Evolutionary conservation across 1,140 invertebrate species (phyloP).

Genomic region (Harpegnathos saltator): DNA sequence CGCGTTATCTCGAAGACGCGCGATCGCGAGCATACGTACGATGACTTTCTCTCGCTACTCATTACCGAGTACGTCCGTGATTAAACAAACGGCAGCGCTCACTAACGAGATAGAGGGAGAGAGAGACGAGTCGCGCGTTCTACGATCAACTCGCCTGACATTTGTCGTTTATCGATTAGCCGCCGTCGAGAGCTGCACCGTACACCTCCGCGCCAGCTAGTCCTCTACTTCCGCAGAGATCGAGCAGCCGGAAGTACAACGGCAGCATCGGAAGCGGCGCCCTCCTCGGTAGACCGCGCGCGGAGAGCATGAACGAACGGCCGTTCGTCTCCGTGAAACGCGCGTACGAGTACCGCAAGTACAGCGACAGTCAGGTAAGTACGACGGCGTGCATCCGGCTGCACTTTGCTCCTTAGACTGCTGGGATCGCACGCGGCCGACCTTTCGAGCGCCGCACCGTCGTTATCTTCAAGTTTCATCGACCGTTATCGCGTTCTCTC

Average conservation of each 20-base stretch:
- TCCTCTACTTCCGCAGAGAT: slow-evolving; percentile 87
- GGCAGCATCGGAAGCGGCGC: slow-evolving; percentile 82
- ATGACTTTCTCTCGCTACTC: not conserved
- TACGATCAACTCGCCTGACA: slow-evolving; percentile 20
- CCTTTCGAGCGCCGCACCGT: slow-evolving; percentile 23
- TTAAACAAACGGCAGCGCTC: slow-evolving; percentile 1
- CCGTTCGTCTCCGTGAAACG: slow-evolving; percentile 89
- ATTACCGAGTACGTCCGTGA: not conserved
- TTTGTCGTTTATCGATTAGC: slow-evolving; percentile 54
- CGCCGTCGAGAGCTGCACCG: slow-evolving; percentile 71
- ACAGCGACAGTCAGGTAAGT: slow-evolving; percentile 85
- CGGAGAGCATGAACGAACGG: slow-evolving; percentile 86
- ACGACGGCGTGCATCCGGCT: not conserved
- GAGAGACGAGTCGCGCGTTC: slow-evolving; percentile 27
- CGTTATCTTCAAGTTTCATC: not conserved
- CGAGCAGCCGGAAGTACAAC: slow-evolving; percentile 87
- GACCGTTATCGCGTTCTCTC: not conserved
- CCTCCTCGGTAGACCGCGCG: slow-evolving; percentile 78
- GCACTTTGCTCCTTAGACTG: slow-evolving; percentile 17
- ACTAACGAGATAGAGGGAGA: not conserved
- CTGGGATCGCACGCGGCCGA: slow-evolving; percentile 34
- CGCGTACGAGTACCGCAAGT: slow-evolving; percentile 88
- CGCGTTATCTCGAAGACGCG: not conserved
- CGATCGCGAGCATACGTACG: too few relatives aligned
- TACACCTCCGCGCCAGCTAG: slow-evolving; percentile 87